phyloP scores from a whole-genome alignment of 2,888 invertebrate species.

The Spisula subtruncata region DNA sequence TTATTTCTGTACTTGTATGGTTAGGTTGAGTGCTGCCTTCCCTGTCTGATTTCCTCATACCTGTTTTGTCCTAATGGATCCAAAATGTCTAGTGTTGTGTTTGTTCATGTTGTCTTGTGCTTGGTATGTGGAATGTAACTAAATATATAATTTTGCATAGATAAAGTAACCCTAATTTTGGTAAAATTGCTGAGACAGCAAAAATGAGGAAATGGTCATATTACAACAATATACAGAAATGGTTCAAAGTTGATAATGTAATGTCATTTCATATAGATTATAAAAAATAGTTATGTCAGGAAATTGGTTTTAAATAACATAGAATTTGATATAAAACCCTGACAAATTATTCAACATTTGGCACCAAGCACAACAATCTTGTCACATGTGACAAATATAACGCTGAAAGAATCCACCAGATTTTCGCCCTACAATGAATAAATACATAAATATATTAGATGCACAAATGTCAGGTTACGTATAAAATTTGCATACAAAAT shows the following conservation, averaged over 20 bases:
- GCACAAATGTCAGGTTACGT: constrained; percentile 23
- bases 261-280: constrained; percentile 2
- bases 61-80: too few species aligned
- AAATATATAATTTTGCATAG: not conserved
- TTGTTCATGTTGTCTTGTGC: too few species aligned
- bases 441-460: constrained; percentile 29
- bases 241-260: not conserved
- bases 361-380: not conserved
- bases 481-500: constrained; percentile 25
- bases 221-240: not conserved
- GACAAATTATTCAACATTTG: constrained; percentile 3
- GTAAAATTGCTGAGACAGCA: not conserved
- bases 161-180: too few species aligned
- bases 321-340: not conserved
- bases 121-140: too few species aligned
- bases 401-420: not conserved
- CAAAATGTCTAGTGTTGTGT: too few species aligned
- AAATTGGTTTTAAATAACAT: constrained; percentile 24
- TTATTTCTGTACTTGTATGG: too few species aligned
- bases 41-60: too few species aligned
- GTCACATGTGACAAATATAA: constrained; percentile 21
- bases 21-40: too few species aligned
- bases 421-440: constrained; percentile 29
- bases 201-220: not conserved
- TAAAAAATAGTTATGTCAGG: constrained; percentile 15